These are phyloP conservation scores for Mesorhabditis sp. DNA, from an alignment of 2,888 invertebrate species.

Conservation along the genomic window DNA sequence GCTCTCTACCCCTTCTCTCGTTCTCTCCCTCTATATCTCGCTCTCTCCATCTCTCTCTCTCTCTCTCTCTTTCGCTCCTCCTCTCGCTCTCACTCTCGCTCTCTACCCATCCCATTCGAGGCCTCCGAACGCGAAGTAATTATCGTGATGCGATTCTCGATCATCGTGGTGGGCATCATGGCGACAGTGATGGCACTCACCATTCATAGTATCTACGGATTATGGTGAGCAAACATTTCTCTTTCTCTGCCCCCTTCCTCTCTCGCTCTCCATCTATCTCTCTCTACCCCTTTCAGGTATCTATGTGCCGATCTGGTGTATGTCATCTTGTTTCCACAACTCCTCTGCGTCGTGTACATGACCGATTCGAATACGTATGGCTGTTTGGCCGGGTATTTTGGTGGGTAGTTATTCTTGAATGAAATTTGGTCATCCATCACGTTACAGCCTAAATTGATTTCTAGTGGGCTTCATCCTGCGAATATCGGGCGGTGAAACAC, in stretches of 20 bases:
- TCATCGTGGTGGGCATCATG: slow-evolving; percentile 83
- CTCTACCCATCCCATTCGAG: slow-evolving; percentile 58
- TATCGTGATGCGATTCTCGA: slow-evolving; percentile 81
- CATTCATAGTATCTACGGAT: slow-evolving; percentile 92
- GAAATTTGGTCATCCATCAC: neutral
- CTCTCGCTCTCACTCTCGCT: no score
- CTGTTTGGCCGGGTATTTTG: slow-evolving; percentile 67
- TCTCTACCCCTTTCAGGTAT: slow-evolving; percentile 62
- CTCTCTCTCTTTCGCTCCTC: no score
- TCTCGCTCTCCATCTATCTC: no score
- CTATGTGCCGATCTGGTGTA: slow-evolving; percentile 98
- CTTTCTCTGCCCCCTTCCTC: neutral
- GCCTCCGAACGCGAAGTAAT: slow-evolving; percentile 94
- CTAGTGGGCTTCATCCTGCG: slow-evolving; percentile 64
- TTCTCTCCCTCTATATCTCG: no score
- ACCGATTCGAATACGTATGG: slow-evolving; percentile 95
- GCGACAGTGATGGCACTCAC: slow-evolving; percentile 93
- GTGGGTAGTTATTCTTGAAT: slow-evolving; percentile 5
- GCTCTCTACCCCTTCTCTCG: no score
- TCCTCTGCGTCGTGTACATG: slow-evolving; percentile 94
- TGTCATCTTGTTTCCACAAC: slow-evolving; percentile 95
- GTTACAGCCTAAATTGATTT: neutral
- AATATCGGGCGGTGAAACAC: slow-evolving; percentile 80
- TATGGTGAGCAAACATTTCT: slow-evolving; percentile 68
- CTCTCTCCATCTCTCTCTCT: no score